These are phyloP conservation scores for Octonoba sinensis DNA, from an alignment of 2,888 invertebrate species.

Conservation along the genomic window DNA sequence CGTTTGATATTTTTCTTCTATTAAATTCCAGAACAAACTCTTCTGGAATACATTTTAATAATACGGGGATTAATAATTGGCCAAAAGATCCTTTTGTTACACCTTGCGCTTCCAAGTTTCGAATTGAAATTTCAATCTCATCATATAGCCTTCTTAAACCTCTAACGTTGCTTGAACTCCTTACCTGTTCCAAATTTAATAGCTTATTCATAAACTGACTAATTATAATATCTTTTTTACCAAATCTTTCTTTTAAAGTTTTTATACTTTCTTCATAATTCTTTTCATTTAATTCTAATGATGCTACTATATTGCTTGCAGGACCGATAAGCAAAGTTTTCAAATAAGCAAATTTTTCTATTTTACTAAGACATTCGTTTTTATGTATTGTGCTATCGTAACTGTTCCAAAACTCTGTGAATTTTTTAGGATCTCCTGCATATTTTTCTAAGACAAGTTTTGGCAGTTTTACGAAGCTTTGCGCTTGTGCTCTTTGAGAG, in stretches of 20 bases:
- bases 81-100: background rate
- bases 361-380: background rate
- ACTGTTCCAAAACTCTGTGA: background rate
- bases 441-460: background rate
- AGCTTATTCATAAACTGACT: background rate
- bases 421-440: background rate
- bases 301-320: background rate
- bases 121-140: background rate
- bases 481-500: too few species aligned
- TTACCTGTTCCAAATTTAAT: background rate
- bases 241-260: slow-evolving; percentile 1
- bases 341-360: background rate
- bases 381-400: background rate
- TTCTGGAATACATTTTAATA: background rate
- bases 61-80: background rate
- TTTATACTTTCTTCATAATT: background rate
- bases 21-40: background rate
- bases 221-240: slow-evolving; percentile 5
- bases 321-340: background rate
- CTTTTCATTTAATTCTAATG: background rate
- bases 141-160: background rate
- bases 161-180: background rate
- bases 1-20: background rate
- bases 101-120: background rate
- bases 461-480: too few species aligned